Evolutionary conservation across 1,140 invertebrate genomes (phyloP).

Genomic region (Chionoecetes opilio): DNA sequence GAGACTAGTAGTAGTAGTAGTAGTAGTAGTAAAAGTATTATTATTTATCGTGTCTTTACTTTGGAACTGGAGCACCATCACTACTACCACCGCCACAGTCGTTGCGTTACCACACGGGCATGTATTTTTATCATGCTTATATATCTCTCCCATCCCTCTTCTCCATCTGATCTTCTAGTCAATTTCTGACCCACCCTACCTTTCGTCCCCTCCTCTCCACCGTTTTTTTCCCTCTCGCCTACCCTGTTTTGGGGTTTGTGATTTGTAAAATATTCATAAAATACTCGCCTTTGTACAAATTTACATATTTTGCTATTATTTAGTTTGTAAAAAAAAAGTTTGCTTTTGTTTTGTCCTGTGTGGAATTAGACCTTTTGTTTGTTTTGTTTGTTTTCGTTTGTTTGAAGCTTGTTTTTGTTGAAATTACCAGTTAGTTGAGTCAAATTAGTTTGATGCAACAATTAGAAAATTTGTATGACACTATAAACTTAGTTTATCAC

Average conservation of each 20-base stretch:
- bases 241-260: background rate
- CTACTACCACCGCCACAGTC: background rate
- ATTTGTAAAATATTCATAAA: background rate
- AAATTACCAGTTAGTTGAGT: background rate
- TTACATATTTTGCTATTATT: background rate
- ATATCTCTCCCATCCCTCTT: background rate
- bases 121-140: background rate
- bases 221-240: background rate
- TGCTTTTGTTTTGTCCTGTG: background rate
- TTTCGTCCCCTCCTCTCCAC: background rate
- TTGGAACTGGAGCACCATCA: constrained; percentile 14
- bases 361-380: background rate
- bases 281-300: background rate
- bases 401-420: background rate
- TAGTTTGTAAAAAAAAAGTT: background rate
- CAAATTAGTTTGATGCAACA: background rate
- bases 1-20: too few relatives aligned
- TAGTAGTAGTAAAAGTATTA: background rate
- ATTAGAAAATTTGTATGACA: background rate
- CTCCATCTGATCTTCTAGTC: background rate
- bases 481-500: background rate
- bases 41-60: background rate
- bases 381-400: background rate
- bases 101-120: background rate
- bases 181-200: background rate